These are phyloP conservation scores for Apis cerana DNA, from an alignment of 1,140 invertebrate species.

Conservation along the genomic window DNA sequence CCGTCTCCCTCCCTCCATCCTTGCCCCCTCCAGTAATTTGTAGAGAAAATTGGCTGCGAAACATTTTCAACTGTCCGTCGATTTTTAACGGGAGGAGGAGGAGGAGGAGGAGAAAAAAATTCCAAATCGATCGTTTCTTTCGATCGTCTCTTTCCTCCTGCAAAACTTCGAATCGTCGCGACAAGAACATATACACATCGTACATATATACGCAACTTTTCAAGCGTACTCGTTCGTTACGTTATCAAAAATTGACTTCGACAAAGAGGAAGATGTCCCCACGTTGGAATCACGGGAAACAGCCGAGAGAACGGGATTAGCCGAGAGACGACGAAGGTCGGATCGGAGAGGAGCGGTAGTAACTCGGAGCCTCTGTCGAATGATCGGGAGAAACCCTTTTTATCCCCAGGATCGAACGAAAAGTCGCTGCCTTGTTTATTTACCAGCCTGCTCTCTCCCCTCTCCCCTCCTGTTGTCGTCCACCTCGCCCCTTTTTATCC, in stretches of 20 bases:
- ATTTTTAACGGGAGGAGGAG: neutral
- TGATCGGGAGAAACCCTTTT: slow-evolving; percentile 36
- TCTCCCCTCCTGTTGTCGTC: neutral
- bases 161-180: no score
- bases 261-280: neutral
- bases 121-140: neutral
- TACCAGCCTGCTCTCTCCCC: neutral
- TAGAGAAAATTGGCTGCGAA: slow-evolving; percentile 35
- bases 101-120: neutral
- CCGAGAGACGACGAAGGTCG: slow-evolving; percentile 13
- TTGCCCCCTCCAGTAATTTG: slow-evolving; percentile 14
- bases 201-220: neutral
- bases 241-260: slow-evolving; percentile 60
- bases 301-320: slow-evolving; percentile 3
- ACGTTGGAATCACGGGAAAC: neutral
- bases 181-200: neutral
- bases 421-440: slow-evolving; percentile 38
- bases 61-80: slow-evolving; percentile 6
- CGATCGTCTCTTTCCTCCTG: no score
- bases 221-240: slow-evolving; percentile 59
- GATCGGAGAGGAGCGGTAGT: neutral
- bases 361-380: neutral
- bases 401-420: slow-evolving; percentile 18
- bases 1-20: no score
- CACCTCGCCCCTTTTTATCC: neutral